Conservation (phyloP, 2,113 vertebrate genomes). For the Toxostoma redivivum region DNA sequence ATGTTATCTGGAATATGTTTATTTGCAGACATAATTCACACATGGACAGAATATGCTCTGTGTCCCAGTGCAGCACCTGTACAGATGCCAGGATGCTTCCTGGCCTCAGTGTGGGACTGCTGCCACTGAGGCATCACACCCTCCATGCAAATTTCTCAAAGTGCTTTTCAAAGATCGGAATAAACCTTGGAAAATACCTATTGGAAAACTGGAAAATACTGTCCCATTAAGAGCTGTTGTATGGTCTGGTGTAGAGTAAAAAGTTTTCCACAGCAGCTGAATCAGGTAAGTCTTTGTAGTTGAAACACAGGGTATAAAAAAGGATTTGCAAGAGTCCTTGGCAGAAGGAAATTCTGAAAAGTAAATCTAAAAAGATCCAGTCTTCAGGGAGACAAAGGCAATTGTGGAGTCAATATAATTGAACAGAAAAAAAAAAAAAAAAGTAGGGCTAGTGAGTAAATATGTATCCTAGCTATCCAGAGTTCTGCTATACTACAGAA, state of each 20-base stretch:
- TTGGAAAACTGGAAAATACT: not conserved
- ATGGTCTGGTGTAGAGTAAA: not conserved
- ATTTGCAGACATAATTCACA: not conserved
- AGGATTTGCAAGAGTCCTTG: not conserved
- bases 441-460: not conserved
- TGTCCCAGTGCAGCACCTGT: not conserved
- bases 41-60: not conserved
- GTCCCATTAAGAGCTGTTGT: not conserved
- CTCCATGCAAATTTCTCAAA: not conserved
- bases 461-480: not conserved
- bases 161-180: not conserved
- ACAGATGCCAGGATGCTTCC: not conserved
- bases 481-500: not conserved
- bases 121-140: not conserved
- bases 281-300: not conserved
- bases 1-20: not conserved
- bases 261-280: not conserved
- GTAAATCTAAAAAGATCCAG: not conserved
- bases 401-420: not conserved
- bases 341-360: not conserved
- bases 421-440: not conserved
- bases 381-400: not conserved
- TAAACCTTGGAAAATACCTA: not conserved
- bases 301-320: not conserved
- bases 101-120: not conserved